Evolutionary conservation across 2,888 invertebrate species (phyloP).

Genomic region (Chymomyza procnemis): DNA sequence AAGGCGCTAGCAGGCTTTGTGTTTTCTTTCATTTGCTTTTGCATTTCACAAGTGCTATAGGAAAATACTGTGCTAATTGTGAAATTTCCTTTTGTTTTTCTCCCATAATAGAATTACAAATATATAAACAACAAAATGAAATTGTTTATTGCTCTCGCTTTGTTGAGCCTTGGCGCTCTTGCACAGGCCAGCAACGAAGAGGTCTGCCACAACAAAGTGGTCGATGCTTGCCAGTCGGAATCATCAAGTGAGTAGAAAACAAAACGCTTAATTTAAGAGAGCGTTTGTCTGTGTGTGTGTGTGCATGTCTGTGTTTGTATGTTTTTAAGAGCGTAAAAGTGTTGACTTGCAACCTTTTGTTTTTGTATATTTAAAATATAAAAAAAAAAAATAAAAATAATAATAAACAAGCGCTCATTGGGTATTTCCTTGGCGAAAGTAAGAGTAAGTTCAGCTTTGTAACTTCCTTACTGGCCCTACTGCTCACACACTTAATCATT

Average conservation of each 20-base stretch:
- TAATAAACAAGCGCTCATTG: conserved; percentile 72
- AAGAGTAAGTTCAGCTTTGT: conserved; percentile 40
- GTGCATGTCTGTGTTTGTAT: conserved; percentile 44
- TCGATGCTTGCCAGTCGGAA: conserved; percentile 79
- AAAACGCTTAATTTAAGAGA: conserved; percentile 20
- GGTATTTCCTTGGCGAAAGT: conserved; percentile 73
- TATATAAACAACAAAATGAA: conserved; percentile 79
- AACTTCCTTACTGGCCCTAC: neutral
- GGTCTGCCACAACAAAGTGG: conserved; percentile 83
- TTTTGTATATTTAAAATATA: conserved; percentile 37
- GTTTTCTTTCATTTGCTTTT: conserved; percentile 9
- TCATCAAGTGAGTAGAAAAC: conserved; percentile 64
- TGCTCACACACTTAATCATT: neutral
- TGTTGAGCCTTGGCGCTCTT: conserved; percentile 79
- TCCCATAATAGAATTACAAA: conserved; percentile 16
- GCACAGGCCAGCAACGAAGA: conserved; percentile 78
- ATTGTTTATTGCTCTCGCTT: conserved; percentile 80
- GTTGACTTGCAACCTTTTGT: neutral
- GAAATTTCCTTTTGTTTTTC: conserved; percentile 40
- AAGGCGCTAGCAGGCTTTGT: conserved; percentile 11
- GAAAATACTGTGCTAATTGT: conserved; percentile 49
- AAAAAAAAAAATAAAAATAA: conserved; percentile 34
- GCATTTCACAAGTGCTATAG: conserved; percentile 13
- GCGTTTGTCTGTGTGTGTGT: conserved; percentile 14
- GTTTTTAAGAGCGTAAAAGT: conserved; percentile 31